Evolutionary conservation across 2,888 invertebrate species (phyloP).

Genomic region (Apodemia duryi): DNA sequence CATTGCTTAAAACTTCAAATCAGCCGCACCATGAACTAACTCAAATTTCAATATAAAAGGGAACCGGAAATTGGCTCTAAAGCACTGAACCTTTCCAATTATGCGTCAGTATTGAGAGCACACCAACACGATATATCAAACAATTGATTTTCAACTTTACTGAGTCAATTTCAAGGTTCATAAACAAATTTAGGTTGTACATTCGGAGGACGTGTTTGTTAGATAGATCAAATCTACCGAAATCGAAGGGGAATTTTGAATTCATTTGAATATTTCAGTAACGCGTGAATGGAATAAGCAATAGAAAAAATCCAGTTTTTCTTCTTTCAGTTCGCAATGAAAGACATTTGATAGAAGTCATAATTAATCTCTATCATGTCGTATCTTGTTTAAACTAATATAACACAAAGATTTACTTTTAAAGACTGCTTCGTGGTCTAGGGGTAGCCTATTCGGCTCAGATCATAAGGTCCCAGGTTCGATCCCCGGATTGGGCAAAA

Average conservation of each 20-base stretch:
- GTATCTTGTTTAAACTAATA: too few relatives aligned
- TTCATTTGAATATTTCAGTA: constrained; percentile 5
- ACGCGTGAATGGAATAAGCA: constrained; percentile 11
- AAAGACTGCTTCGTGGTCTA: too few relatives aligned
- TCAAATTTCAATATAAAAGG: constrained; percentile 73
- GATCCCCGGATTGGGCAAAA: too few relatives aligned
- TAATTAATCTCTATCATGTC: too few relatives aligned
- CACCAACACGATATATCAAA: background rate
- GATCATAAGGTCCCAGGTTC: too few relatives aligned
- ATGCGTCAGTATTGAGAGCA: constrained; percentile 33
- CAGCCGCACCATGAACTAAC: constrained; percentile 44
- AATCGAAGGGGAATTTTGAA: constrained; percentile 11
- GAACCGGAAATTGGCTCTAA: constrained; percentile 74
- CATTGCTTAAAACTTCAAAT: background rate
- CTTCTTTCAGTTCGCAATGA: background rate
- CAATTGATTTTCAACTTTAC: constrained; percentile 19
- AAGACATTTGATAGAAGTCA: background rate
- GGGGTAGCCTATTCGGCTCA: too few relatives aligned
- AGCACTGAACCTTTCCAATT: constrained; percentile 64
- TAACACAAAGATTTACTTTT: too few relatives aligned
- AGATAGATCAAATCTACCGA: constrained; percentile 8
- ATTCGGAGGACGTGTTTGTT: constrained; percentile 8
- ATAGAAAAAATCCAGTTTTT: background rate
- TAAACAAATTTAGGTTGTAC: constrained; percentile 14
- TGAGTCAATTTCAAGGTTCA: background rate